Conservation (phyloP, 2,888 invertebrate species). For the Agriopis marginaria region DNA sequence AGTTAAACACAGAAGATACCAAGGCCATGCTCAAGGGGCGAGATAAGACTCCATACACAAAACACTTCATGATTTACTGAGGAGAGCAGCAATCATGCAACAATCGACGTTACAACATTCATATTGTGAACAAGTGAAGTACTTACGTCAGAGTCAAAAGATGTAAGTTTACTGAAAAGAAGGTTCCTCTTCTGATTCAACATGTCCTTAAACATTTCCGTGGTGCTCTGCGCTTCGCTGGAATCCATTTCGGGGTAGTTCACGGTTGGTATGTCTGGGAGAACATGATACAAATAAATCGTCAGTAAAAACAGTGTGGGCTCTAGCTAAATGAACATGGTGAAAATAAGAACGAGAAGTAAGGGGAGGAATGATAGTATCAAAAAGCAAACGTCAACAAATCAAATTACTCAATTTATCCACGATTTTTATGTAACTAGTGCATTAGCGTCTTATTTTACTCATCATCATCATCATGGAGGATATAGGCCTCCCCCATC, state of each 20-base stretch:
- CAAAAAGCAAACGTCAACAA: no score
- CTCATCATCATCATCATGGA: no score
- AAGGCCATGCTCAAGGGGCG: constrained; percentile 52
- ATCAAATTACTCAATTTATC: no score
- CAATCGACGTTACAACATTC: constrained; percentile 43
- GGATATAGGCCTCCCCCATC: no score
- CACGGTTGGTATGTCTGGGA: constrained; percentile 83
- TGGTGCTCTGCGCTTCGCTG: constrained; percentile 90
- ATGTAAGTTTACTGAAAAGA: constrained; percentile 94
- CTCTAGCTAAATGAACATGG: no score
- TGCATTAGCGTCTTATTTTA: no score
- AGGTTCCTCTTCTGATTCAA: constrained; percentile 96
- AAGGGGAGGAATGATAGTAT: no score
- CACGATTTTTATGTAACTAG: no score
- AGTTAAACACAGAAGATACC: constrained; percentile 19
- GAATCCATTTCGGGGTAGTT: constrained; percentile 88
- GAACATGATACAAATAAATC: not conserved
- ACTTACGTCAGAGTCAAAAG: constrained; percentile 96
- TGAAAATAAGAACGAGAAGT: no score
- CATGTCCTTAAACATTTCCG: constrained; percentile 97
- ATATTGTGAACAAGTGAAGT: constrained; percentile 23
- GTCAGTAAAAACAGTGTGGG: no score
- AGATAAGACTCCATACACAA: constrained; percentile 17
- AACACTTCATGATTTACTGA: constrained; percentile 21
- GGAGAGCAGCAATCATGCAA: constrained; percentile 62